These are phyloP conservation scores for Podocnemis expansa DNA, from an alignment of 2,113 vertebrate genomes.

Conservation along the genomic window DNA sequence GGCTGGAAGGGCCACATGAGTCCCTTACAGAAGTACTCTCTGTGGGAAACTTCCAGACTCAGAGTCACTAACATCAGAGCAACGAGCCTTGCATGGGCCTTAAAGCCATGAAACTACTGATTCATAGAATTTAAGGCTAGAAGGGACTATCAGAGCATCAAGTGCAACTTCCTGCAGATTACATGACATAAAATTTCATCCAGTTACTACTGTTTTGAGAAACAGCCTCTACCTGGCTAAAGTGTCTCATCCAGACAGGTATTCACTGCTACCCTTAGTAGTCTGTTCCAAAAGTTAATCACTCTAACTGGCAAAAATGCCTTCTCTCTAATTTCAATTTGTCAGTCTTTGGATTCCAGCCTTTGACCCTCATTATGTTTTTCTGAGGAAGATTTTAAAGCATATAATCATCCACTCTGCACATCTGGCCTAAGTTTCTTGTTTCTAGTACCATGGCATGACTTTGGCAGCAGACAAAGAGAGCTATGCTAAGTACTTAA, in stretches of 20 bases:
- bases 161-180: neutral
- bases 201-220: neutral
- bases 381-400: neutral
- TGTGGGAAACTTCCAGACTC: neutral
- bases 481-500: too few species aligned
- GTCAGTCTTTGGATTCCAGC: neutral
- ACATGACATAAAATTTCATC: neutral
- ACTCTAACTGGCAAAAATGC: neutral
- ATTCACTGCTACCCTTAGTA: neutral
- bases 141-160: neutral
- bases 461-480: too few species aligned
- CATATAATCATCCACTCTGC: neutral
- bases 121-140: neutral
- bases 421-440: neutral
- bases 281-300: neutral
- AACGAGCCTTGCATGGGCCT: neutral
- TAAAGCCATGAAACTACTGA: neutral
- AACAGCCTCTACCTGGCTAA: neutral
- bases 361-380: neutral
- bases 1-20: neutral
- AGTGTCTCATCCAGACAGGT: neutral
- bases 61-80: rapidly evolving
- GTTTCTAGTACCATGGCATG: neutral
- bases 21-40: neutral
- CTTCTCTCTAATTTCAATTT: neutral